Percentiles rank a stretch among this genome's conserved stretches.
phyloP scores from a whole-genome alignment of 2,888 invertebrate species.

The Graphium colonna region DNA sequence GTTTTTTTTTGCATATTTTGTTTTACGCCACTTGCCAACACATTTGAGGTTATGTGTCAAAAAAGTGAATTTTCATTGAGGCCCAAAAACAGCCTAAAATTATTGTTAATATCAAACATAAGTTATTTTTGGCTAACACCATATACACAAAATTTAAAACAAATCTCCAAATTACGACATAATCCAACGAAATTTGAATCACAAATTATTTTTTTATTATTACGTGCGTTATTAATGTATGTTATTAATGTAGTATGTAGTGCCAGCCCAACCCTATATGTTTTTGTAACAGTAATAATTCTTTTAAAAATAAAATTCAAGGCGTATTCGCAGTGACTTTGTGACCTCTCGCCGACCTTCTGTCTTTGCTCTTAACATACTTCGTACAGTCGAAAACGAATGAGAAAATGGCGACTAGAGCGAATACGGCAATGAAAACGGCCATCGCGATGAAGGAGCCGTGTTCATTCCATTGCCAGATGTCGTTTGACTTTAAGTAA shows the following conservation, averaged over 20 bases:
- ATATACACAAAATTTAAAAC: no score
- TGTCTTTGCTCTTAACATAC: slow-evolving; percentile 74
- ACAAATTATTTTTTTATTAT: no score
- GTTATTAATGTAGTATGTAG: no score
- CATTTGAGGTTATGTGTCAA: slow-evolving; percentile 1
- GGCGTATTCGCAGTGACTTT: slow-evolving; percentile 82
- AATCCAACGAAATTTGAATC: no score
- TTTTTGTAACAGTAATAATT: not conserved
- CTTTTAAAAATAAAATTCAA: slow-evolving; percentile 34
- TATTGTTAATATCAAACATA: no score
- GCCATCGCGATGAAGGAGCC: slow-evolving; percentile 81
- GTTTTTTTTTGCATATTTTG: not conserved
- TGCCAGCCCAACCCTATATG: no score
- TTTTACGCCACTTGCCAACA: not conserved
- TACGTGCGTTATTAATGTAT: no score
- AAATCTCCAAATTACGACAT: no score
- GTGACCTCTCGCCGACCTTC: slow-evolving; percentile 68
- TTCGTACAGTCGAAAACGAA: slow-evolving; percentile 81
- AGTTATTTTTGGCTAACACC: no score
- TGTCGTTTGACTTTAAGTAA: slow-evolving; percentile 53
- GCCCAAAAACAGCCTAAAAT: no score
- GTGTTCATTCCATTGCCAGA: slow-evolving; percentile 75
- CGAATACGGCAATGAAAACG: slow-evolving; percentile 81
- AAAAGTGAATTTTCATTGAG: no score
- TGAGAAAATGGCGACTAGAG: slow-evolving; percentile 80